Evolutionary conservation across 1,140 invertebrate species (phyloP).

Genomic region (Drosophila prosaltans): DNA sequence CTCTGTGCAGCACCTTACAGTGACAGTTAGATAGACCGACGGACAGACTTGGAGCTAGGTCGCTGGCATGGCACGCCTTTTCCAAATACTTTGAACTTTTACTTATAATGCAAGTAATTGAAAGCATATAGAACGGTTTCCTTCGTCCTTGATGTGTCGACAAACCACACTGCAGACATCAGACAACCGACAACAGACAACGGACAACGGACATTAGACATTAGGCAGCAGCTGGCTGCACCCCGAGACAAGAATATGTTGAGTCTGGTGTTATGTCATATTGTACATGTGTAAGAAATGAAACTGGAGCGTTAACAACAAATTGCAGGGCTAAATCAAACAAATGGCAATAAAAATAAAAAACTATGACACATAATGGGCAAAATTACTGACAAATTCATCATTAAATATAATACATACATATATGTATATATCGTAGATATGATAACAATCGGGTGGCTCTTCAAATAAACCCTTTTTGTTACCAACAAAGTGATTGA

Average conservation of each 20-base stretch:
- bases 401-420: constrained; percentile 15
- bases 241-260: constrained; percentile 5
- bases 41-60: not conserved
- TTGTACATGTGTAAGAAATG: not conserved
- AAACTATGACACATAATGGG: not conserved
- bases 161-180: constrained; percentile 13
- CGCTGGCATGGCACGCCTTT: constrained; percentile 24
- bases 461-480: no score
- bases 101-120: constrained; percentile 17
- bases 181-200: constrained; percentile 1
- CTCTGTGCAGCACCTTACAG: not conserved
- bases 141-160: constrained; percentile 34
- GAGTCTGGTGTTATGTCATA: constrained; percentile 14
- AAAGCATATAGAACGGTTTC: constrained; percentile 2
- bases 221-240: constrained; percentile 4
- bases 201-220: constrained; percentile 1
- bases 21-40: not conserved
- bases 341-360: no score
- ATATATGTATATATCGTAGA: not conserved
- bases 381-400: not conserved
- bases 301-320: not conserved
- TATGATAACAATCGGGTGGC: constrained; percentile 4
- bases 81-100: constrained; percentile 26
- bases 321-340: not conserved
- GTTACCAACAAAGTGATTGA: not conserved